Evolutionary conservation across 2,888 invertebrate genomes (phyloP).

Genomic region (Idaea dimidiata): DNA sequence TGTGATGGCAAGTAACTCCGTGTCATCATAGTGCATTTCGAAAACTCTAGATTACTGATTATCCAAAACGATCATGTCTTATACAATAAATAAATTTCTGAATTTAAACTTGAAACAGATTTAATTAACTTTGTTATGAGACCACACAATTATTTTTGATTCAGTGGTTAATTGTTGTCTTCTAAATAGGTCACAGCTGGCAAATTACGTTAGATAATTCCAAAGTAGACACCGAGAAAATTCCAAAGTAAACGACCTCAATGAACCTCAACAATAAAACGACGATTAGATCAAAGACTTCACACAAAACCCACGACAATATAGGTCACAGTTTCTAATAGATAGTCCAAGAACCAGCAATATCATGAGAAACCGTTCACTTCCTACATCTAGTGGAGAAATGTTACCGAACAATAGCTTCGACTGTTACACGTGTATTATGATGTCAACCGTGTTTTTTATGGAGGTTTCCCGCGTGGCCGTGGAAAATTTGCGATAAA

Average conservation of each 20-base stretch:
- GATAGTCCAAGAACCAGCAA: constrained; percentile 27
- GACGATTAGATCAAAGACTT: constrained; percentile 16
- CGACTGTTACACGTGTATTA: not conserved
- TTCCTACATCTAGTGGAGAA: constrained; percentile 23
- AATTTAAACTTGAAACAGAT: too few relatives aligned
- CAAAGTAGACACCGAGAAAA: not conserved
- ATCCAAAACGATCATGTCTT: too few relatives aligned
- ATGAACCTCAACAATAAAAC: constrained; percentile 5
- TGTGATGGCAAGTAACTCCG: too few relatives aligned
- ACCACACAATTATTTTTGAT: too few relatives aligned
- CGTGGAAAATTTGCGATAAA: not conserved
- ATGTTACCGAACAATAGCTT: not conserved
- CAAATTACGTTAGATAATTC: too few relatives aligned
- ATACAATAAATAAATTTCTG: too few relatives aligned
- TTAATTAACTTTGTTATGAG: too few relatives aligned
- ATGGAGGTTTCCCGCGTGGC: not conserved
- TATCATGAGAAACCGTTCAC: constrained; percentile 20
- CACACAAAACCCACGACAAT: constrained; percentile 23
- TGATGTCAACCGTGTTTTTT: not conserved
- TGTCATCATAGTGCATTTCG: too few relatives aligned
- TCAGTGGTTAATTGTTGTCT: too few relatives aligned
- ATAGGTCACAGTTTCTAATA: constrained; percentile 41
- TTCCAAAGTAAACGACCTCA: not conserved
- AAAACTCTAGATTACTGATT: too few relatives aligned
- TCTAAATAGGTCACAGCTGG: too few relatives aligned